Evolutionary conservation across 2,888 invertebrate genomes (phyloP).

Genomic region (Pomacea canaliculata): DNA sequence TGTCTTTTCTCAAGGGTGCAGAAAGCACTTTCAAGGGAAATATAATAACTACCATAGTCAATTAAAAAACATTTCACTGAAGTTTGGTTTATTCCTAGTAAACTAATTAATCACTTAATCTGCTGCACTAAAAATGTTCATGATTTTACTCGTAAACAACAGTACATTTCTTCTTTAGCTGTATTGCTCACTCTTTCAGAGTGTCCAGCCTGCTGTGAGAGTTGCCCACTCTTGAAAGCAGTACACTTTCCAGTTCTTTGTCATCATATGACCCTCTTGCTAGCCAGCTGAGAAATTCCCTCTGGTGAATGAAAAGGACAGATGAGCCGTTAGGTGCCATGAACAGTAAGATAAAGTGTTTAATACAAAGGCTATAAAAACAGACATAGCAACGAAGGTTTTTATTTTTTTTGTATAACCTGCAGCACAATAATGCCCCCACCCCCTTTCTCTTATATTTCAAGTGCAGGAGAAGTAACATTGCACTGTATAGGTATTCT

Average conservation of each 20-base stretch:
- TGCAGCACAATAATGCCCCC: too few species aligned
- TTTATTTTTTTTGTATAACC: too few species aligned
- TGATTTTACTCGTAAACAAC: too few species aligned
- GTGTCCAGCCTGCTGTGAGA: not conserved
- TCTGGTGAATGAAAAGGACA: not conserved
- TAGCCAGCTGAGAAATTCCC: not conserved
- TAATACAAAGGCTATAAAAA: too few species aligned
- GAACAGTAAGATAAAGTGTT: too few species aligned
- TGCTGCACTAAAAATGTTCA: too few species aligned
- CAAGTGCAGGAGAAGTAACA: too few species aligned
- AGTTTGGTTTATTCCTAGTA: not conserved
- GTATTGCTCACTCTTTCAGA: constrained; percentile 3
- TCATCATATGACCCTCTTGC: constrained; percentile 1
- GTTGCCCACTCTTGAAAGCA: constrained; percentile 1
- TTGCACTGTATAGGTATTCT: too few species aligned
- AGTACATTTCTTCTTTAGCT: too few species aligned
- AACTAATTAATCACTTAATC: too few species aligned
- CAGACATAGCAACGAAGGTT: too few species aligned
- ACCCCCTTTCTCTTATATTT: too few species aligned
- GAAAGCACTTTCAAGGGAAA: not conserved
- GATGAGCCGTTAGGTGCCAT: not conserved
- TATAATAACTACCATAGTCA: not conserved
- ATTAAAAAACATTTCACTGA: not conserved
- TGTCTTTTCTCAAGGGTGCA: not conserved
- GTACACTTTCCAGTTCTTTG: not conserved